A percentile compares a stretch with the other conserved stretches of the same genome.
These are phyloP conservation scores for Ichneumon xanthorius DNA, from an alignment of 2,888 invertebrate species.

Conservation along the genomic window DNA sequence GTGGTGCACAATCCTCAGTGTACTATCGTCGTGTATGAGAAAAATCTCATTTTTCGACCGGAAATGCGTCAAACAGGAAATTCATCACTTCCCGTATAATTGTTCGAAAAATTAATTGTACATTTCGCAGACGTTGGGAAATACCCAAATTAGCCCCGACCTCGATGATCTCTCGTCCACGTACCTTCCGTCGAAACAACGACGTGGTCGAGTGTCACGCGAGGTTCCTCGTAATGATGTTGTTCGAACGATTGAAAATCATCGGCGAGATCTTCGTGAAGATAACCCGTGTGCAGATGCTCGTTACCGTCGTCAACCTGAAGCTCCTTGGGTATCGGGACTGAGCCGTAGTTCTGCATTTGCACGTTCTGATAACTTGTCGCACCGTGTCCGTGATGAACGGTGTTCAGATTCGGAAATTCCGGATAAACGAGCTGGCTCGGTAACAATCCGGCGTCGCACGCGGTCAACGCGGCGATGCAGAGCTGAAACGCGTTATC, in stretches of 20 bases:
- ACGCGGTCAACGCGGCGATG: conserved; percentile 68
- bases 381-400: conserved; percentile 80
- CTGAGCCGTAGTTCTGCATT: conserved; percentile 75
- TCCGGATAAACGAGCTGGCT: conserved; percentile 67
- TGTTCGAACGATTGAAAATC: not conserved
- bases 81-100: too few species aligned
- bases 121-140: not conserved
- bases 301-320: conserved; percentile 66
- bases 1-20: too few species aligned
- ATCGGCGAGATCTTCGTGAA: conserved; percentile 42
- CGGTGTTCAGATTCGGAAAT: conserved; percentile 76
- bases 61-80: too few species aligned
- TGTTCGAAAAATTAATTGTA: too few species aligned
- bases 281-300: conserved; percentile 55
- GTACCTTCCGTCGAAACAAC: conserved; percentile 67
- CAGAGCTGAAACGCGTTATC: conserved; percentile 72
- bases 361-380: conserved; percentile 81
- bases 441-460: conserved; percentile 75
- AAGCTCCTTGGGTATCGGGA: conserved; percentile 72
- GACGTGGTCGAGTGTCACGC: conserved; percentile 36
- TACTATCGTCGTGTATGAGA: too few species aligned
- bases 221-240: conserved; percentile 29
- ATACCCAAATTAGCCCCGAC: not conserved
- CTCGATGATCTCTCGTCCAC: not conserved
- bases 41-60: too few species aligned